Percentiles rank a stretch among this genome's conserved stretches.
Conservation (phyloP, 2,113 vertebrate genomes). For the Xenopus borealis region DNA sequence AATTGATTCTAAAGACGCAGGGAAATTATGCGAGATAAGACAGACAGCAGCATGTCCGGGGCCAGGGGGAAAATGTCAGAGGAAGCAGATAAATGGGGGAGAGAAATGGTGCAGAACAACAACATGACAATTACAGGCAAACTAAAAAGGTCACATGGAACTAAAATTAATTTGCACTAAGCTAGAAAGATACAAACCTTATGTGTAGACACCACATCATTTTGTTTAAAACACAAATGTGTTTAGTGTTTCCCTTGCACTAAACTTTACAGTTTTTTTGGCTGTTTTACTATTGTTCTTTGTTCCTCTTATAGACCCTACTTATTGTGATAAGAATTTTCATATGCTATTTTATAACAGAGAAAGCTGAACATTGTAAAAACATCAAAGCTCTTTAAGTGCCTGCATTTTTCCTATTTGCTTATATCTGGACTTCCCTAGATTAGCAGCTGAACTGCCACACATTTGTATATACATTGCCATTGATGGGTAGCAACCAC, state of each 20-base stretch:
- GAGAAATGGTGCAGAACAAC: slow-evolving; percentile 71
- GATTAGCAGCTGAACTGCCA: too few relatives aligned
- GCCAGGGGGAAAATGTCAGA: background rate
- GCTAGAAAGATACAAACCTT: slow-evolving; percentile 9
- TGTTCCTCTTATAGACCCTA: too few relatives aligned
- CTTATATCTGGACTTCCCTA: too few relatives aligned
- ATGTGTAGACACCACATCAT: background rate
- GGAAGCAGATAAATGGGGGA: slow-evolving; percentile 58
- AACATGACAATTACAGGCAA: slow-evolving; percentile 61
- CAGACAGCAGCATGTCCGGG: slow-evolving; percentile 72
- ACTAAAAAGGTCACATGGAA: slow-evolving; percentile 19
- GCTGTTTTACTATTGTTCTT: too few relatives aligned
- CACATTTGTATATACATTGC: too few relatives aligned
- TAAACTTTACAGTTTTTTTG: background rate
- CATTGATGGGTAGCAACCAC: too few relatives aligned
- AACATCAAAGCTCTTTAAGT: too few relatives aligned
- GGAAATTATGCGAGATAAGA: slow-evolving; percentile 88
- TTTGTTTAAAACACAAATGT: background rate
- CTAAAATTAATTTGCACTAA: slow-evolving; percentile 14
- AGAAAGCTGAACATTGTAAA: too few relatives aligned
- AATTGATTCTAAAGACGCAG: slow-evolving; percentile 86
- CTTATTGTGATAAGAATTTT: too few relatives aligned
- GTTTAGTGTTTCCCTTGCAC: background rate
- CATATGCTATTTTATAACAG: too few relatives aligned
- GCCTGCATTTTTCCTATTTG: too few relatives aligned